These are phyloP conservation scores for Aleiodes leptofemur DNA, from an alignment of 2,888 invertebrate species.

Conservation along the genomic window DNA sequence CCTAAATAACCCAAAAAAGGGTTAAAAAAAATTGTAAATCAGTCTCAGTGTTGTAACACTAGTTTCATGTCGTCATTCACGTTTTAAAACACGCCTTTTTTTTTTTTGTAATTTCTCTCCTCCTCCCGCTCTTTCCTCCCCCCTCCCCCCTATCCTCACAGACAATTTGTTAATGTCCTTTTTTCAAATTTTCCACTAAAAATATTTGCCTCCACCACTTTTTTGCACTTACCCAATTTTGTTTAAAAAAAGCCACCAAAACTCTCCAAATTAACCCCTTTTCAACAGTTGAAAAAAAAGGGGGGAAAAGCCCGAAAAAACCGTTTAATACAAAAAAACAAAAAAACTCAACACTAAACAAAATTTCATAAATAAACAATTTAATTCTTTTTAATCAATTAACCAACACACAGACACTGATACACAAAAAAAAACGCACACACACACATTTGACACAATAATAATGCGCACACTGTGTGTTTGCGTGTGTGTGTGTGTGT, in stretches of 20 bases:
- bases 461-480: not conserved
- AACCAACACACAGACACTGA: too few relatives aligned
- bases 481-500: not conserved
- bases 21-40: constrained; percentile 6
- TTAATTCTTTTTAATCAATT: too few relatives aligned
- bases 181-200: not conserved
- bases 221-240: not conserved
- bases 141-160: constrained; percentile 4
- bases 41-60: constrained; percentile 31
- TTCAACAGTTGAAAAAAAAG: too few relatives aligned
- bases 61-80: constrained; percentile 46
- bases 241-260: not conserved
- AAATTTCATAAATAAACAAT: too few relatives aligned
- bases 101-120: constrained; percentile 37
- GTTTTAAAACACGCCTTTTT: constrained; percentile 51
- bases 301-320: too few relatives aligned
- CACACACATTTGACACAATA: too few relatives aligned
- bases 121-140: constrained; percentile 34
- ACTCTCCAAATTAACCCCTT: too few relatives aligned
- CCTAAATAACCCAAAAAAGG: not conserved
- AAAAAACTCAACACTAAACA: too few relatives aligned
- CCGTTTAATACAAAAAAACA: too few relatives aligned
- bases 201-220: not conserved
- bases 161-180: constrained; percentile 9
- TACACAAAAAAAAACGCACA: too few relatives aligned